These are phyloP conservation scores for Sebastes alutus DNA, from an alignment of 2,797 vertebrate species.

Conservation along the genomic window DNA sequence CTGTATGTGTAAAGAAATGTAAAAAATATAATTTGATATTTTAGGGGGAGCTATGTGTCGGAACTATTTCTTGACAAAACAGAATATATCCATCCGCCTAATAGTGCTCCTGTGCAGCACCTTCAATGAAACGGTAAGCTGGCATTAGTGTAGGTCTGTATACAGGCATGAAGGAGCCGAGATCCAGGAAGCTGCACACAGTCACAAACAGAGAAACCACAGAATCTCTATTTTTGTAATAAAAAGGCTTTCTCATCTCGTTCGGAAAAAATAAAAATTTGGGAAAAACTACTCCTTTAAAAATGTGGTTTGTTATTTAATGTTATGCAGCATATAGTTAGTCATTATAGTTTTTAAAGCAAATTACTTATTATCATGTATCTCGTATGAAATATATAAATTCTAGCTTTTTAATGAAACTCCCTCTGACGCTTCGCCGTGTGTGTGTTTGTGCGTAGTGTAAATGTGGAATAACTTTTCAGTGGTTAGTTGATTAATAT, in stretches of 20 bases:
- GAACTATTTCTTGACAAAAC: neutral
- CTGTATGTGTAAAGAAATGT: neutral
- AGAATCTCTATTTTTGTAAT: too few relatives aligned
- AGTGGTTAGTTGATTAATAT: neutral
- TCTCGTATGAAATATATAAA: neutral
- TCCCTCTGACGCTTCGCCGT: neutral
- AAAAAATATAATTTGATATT: neutral
- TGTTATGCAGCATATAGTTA: neutral
- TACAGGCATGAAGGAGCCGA: neutral
- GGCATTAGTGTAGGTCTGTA: rapidly evolving
- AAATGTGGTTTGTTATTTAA: neutral
- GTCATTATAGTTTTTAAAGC: neutral
- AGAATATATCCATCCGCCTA: neutral
- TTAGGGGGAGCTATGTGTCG: neutral
- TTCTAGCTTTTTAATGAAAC: neutral
- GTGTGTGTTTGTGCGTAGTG: neutral
- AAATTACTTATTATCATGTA: neutral
- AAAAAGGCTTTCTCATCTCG: too few relatives aligned
- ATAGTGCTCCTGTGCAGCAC: neutral
- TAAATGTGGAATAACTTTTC: neutral
- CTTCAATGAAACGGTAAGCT: neutral
- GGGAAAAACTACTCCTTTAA: neutral
- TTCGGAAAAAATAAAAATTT: too few relatives aligned
- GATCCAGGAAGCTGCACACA: neutral
- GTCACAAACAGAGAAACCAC: neutral